A percentile compares a stretch with the other conserved stretches of the same genome.
Conservation (phyloP, 2,888 invertebrate genomes). For the Hololepta plana region DNA sequence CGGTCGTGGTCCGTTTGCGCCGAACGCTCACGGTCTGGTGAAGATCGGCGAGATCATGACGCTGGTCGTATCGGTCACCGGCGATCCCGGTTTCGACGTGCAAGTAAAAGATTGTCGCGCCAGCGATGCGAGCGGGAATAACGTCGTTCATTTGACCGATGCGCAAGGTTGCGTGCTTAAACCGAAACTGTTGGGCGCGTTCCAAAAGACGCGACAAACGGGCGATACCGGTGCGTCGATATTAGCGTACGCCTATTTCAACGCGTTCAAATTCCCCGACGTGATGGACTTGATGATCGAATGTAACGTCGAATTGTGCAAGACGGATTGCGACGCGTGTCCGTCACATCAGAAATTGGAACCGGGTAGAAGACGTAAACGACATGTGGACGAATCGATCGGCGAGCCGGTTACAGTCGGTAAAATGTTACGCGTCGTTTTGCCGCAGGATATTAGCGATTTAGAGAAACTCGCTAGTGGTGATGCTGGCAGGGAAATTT, state of each 20-base stretch:
- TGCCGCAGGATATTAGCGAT: slow-evolving; percentile 44
- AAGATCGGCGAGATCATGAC: slow-evolving; percentile 73
- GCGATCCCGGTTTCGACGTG: slow-evolving; percentile 62
- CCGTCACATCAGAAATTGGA: slow-evolving; percentile 42
- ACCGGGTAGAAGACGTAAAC: slow-evolving; percentile 27
- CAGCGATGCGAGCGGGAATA: slow-evolving; percentile 45
- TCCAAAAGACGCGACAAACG: slow-evolving; percentile 62
- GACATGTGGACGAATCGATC: slow-evolving; percentile 25
- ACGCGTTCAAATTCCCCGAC: slow-evolving; percentile 71
- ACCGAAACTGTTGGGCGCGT: slow-evolving; percentile 62
- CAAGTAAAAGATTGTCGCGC: slow-evolving; percentile 62
- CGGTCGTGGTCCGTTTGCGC: slow-evolving; percentile 61
- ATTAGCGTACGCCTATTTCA: slow-evolving; percentile 62
- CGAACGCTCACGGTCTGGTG: slow-evolving; percentile 55
- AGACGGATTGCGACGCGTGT: slow-evolving; percentile 59
- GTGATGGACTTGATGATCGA: slow-evolving; percentile 68
- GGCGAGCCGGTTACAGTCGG: slow-evolving; percentile 44
- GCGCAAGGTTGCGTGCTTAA: slow-evolving; percentile 59
- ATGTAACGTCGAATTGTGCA: slow-evolving; percentile 67
- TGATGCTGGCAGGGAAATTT: slow-evolving; percentile 29
- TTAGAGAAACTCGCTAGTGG: slow-evolving; percentile 20
- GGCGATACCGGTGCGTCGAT: slow-evolving; percentile 55
- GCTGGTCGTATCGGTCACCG: slow-evolving; percentile 59
- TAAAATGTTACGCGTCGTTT: slow-evolving; percentile 46
- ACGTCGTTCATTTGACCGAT: slow-evolving; percentile 46